Evolutionary conservation across 2,888 invertebrate genomes (phyloP).

Genomic region (Calephelis perditalis): DNA sequence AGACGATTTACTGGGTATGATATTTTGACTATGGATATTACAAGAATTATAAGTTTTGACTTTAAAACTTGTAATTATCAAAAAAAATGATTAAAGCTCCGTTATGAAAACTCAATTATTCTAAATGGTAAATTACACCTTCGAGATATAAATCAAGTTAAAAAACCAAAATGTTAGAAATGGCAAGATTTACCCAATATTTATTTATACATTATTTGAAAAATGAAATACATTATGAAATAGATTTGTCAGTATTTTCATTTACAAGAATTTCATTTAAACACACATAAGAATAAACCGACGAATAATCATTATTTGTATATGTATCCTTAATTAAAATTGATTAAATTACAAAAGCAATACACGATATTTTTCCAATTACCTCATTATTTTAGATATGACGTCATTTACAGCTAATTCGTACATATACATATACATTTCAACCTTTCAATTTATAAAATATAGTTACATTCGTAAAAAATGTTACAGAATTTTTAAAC

Average conservation of each 20-base stretch:
- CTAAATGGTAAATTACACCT: too few relatives aligned
- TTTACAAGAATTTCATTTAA: background rate
- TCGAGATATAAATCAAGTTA: too few relatives aligned
- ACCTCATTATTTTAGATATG: constrained; percentile 6
- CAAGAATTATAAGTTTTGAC: too few relatives aligned
- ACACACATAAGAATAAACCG: background rate
- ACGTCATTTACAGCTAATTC: constrained; percentile 10
- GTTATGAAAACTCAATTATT: too few relatives aligned
- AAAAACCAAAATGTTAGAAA: too few relatives aligned
- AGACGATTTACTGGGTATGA: too few relatives aligned
- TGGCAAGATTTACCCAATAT: too few relatives aligned
- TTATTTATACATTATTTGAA: too few relatives aligned
- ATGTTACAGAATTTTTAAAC: constrained; percentile 12
- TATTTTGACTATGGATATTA: too few relatives aligned
- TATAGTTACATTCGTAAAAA: constrained; percentile 10
- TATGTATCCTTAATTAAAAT: background rate
- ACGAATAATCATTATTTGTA: background rate
- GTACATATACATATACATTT: constrained; percentile 6
- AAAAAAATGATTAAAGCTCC: too few relatives aligned
- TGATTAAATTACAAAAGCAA: background rate
- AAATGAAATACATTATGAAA: background rate
- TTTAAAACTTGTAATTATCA: too few relatives aligned
- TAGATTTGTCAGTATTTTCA: background rate
- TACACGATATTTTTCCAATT: too few relatives aligned
- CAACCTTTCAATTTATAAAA: background rate